Evolutionary conservation across 2,113 vertebrate species (phyloP).

Genomic region (Terrapene triunguis): DNA sequence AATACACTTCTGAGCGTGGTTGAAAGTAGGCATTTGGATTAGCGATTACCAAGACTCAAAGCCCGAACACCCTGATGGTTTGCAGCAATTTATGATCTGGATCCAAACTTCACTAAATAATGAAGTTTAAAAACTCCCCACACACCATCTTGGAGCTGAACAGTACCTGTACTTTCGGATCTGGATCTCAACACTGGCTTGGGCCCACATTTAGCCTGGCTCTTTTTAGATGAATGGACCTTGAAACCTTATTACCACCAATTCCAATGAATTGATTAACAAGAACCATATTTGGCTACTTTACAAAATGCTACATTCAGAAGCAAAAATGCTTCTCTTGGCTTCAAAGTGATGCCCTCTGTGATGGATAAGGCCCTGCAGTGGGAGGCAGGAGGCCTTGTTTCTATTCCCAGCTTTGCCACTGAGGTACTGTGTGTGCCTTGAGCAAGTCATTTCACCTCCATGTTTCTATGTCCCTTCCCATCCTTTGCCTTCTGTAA

Average conservation of each 20-base stretch:
- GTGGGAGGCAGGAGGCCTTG: background rate
- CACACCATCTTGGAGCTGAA: background rate
- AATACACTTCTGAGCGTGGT: background rate
- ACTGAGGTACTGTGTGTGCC: background rate
- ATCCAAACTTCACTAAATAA: background rate
- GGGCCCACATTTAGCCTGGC: background rate
- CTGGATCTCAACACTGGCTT: background rate
- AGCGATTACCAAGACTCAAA: background rate
- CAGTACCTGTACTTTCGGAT: background rate
- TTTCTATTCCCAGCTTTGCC: background rate
- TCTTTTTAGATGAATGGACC: background rate
- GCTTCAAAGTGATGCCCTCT: background rate
- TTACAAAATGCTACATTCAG: background rate
- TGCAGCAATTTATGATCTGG: background rate
- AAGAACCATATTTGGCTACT: background rate
- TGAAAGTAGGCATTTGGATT: background rate
- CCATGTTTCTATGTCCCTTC: background rate
- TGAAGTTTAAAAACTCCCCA: background rate
- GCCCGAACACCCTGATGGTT: background rate
- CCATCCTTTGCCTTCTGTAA: background rate
- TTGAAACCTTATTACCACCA: background rate
- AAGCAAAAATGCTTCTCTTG: background rate
- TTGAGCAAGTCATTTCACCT: background rate
- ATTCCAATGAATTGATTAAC: background rate
- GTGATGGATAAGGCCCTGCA: too few species aligned